Percentiles rank a stretch among this genome's conserved stretches.
These are phyloP conservation scores for Eudemis profundana DNA, from an alignment of 2,888 invertebrate genomes.

Conservation along the genomic window DNA sequence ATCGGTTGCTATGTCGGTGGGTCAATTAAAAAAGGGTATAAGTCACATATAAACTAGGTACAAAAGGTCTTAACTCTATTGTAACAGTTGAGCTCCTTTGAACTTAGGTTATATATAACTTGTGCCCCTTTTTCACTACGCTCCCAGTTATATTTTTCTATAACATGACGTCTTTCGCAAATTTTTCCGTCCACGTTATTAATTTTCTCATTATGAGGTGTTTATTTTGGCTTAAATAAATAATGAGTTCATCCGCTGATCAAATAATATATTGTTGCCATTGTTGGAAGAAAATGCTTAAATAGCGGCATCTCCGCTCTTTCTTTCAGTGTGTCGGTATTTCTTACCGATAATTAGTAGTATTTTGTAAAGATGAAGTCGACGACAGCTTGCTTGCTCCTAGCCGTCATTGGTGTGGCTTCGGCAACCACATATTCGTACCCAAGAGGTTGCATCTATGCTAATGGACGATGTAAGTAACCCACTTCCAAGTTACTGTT, in stretches of 20 bases:
- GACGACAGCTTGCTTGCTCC: background rate
- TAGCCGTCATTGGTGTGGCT: constrained; percentile 20
- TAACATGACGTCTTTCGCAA: constrained; percentile 4
- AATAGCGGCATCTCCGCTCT: constrained; percentile 5
- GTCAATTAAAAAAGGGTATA: background rate
- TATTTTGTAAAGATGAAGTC: constrained; percentile 14
- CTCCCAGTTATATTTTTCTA: background rate
- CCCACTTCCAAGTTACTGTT: too few relatives aligned
- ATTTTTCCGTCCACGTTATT: background rate
- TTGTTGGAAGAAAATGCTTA: constrained; percentile 19
- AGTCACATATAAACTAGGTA: too few relatives aligned
- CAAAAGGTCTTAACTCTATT: background rate
- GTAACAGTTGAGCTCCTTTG: too few relatives aligned
- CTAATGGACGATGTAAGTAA: constrained; percentile 31
- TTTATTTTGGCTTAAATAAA: background rate
- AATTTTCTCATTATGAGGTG: background rate
- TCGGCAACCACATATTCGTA: background rate
- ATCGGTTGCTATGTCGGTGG: background rate
- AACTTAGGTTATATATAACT: too few relatives aligned
- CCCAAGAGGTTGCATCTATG: constrained; percentile 38
- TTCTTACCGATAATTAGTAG: background rate
- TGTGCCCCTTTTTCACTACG: too few relatives aligned
- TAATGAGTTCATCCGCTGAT: constrained; percentile 23
- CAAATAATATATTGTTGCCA: constrained; percentile 6
- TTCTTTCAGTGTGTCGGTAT: constrained; percentile 8